Conservation (phyloP, 2,797 vertebrate genomes). For the Schizopygopsis pylzovi region DNA sequence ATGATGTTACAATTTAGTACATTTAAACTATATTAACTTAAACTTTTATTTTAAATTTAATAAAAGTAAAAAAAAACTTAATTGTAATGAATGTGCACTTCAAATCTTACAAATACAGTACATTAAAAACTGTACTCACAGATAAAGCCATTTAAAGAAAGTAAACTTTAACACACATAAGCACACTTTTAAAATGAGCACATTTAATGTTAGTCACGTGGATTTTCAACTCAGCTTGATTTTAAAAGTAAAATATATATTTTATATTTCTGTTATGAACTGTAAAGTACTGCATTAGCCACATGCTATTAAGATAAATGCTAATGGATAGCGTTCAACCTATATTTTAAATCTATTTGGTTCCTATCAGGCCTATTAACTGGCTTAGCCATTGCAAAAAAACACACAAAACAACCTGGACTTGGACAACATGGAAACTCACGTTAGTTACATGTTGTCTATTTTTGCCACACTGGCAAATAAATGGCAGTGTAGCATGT, state of each 20-base stretch:
- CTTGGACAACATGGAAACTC: not conserved
- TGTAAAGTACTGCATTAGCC: not conserved
- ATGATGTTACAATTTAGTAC: not conserved
- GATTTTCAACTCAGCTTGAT: not conserved
- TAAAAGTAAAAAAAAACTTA: too few species aligned
- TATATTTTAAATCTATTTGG: not conserved
- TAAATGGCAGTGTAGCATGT: not conserved
- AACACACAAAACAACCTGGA: not conserved
- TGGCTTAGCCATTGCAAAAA: not conserved
- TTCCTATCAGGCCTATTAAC: not conserved
- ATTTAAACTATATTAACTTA: not conserved
- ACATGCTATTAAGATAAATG: not conserved
- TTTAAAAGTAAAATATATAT: not conserved
- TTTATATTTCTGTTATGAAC: not conserved
- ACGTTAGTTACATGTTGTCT: not conserved
- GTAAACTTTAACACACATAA: too few species aligned
- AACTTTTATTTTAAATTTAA: too few species aligned
- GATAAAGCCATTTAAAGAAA: too few species aligned
- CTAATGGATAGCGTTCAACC: not conserved
- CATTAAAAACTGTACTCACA: too few species aligned
- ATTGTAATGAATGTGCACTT: too few species aligned
- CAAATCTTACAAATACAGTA: too few species aligned
- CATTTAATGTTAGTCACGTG: not conserved
- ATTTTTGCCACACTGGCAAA: not conserved
- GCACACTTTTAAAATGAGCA: not conserved